Evolutionary conservation across 2,113 vertebrate genomes (phyloP), one percentile per base, ranked within the genome.

Genomic region (Gallinago undulata): DNA sequence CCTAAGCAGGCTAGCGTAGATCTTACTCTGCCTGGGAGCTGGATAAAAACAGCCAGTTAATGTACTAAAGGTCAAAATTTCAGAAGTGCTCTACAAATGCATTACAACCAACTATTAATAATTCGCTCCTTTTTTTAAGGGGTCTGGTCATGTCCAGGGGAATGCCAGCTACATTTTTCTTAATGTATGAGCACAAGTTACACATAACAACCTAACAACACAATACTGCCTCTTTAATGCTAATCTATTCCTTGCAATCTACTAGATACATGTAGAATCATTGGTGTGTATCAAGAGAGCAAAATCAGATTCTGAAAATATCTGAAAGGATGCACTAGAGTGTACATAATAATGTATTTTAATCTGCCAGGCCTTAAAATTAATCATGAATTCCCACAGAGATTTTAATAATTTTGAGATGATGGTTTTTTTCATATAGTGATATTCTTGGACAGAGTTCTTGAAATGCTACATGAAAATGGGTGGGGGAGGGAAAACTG

Each of bases 201-300:
- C 98, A 98, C 96, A 98, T 98, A 98, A 98, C 98, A 98, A 98
- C 98, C 98, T 98, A 98, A 98, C 98, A 98, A 98, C 98, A 98
- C 98, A 98, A 98, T 98, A 97, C 98, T 98, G 98, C 98, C 98
- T 98, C 98, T 98, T 98, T 98, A 98, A 98, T 98, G 98, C 98
- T 98, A 98, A 98, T 98, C 98, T 98, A 98, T 98, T 98, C 98
- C 98, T 98, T 98, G 98, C 98, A 98, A 98, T 98, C 98, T 98
- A 98, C 98, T 98, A 98, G 98, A 98, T 98, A 98, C 98, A 98
- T 98, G 98, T 98, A 98, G 98, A 98, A 97, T 98, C 98, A 98
- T 96, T 98, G 98, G 97, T 98, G 98, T 98, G 98, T 98, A 98
- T 98, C 98, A 98, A 98, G 98, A 98, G 97, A 98, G 98, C 98